Evolutionary conservation across 2,797 vertebrate genomes (phyloP), one percentile per base, ranked within the genome.

Genomic region (Malacoctenus gilli): DNA sequence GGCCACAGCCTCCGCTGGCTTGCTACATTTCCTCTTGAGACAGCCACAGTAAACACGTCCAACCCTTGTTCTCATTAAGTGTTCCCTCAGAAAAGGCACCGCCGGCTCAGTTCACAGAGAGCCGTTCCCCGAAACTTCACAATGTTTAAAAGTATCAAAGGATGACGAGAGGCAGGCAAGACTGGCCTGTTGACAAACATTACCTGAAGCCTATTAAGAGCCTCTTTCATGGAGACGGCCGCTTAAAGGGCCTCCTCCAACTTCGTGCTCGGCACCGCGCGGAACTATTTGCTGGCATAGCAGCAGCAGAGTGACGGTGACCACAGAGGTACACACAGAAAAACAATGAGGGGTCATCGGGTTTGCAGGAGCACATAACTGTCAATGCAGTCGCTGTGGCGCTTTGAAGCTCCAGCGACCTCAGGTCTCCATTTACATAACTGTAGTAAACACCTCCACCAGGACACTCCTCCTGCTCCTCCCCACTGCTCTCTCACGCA

Each of bases 391-490:
- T 47, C 59, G 58, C 70, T 72, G 44, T 53, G 37, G 47, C 50
- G 34, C 69, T 72, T 38, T 54, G 32, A 64, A 57, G 59, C 50
- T 25, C 59, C 30, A 42, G 46, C 46, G 49, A 64, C 69, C 44
- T 63, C 16, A 47, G 57, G 40, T 77, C 64, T 63, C 42, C 54
- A 28, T 35, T 77, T 43, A 22, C 51, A 56, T 31, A 43, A 49
- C 30, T 20, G 57, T 62, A 54, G 72, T 68, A 68, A 68, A 73
- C 68, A 72, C 42, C 47, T 52, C 53, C 5, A 8, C 13, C 2
- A 16, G 1, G 30, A 37, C 34, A 4, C 25, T 28, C 25, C 14
- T 21, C 19, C 14, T 7, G 1, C 30, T 40, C 14, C 37, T 51
- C 18, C 18, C 36, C 10, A 10, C 20, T 28, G 25, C 47, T 22